Evolutionary conservation across 1,140 invertebrate genomes (phyloP).

Genomic region (Pseudomyrmex flavicornis): DNA sequence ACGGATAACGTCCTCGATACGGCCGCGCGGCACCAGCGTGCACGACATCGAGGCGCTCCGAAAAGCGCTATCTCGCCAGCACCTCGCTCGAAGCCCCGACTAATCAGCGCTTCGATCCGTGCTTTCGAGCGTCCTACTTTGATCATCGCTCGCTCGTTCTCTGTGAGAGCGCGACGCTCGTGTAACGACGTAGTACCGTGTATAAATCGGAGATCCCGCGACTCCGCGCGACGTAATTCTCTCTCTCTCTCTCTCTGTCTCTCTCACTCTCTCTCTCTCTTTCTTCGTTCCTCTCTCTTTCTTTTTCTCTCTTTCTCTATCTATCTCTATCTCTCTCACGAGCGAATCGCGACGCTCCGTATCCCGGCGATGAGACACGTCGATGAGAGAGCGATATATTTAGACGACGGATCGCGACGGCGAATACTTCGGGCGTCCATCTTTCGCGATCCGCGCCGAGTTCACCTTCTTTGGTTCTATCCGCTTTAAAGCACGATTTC

Average conservation of each 20-base stretch:
- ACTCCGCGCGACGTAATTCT: conserved; percentile 31
- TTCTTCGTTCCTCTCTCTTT: conserved; percentile 4
- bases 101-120: conserved; percentile 73
- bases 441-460: conserved; percentile 31
- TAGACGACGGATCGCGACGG: conserved; percentile 43
- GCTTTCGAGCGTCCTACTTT: conserved; percentile 74
- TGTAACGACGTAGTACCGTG: conserved; percentile 52
- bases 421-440: conserved; percentile 17
- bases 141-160: conserved; percentile 66
- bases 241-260: not conserved
- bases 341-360: conserved; percentile 36
- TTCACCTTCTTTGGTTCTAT: conserved; percentile 28
- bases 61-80: conserved; percentile 81
- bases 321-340: not conserved
- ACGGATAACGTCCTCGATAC: conserved; percentile 83
- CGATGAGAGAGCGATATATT: conserved; percentile 56
- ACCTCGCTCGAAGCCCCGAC: conserved; percentile 68
- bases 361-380: conserved; percentile 33
- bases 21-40: conserved; percentile 63
- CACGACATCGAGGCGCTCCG: conserved; percentile 75
- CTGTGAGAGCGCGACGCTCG: conserved; percentile 40
- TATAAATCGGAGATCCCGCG: conserved; percentile 50
- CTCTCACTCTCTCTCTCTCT: not conserved
- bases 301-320: not conserved
- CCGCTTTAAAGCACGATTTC: conserved; percentile 63